Conservation (phyloP, 2,797 vertebrate species). For the Limosa lapponica region DNA sequence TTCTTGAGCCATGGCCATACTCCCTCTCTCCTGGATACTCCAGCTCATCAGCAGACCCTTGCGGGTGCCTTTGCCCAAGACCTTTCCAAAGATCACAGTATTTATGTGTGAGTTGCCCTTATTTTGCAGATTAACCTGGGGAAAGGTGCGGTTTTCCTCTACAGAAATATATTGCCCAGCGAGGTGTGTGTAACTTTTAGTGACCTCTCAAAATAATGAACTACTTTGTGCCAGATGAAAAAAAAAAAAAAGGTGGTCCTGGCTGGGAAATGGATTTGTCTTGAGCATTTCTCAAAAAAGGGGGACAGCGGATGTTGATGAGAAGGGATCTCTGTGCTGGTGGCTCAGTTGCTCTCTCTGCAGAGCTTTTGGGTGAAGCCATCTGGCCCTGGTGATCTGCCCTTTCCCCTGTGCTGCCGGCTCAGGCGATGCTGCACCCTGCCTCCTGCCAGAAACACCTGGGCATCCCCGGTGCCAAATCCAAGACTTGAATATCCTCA, state of each 20-base stretch:
- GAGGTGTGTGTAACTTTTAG: background rate
- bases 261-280: background rate
- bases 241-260: accelerated
- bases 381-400: background rate
- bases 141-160: background rate
- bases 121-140: background rate
- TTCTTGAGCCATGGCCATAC: background rate
- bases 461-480: background rate
- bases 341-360: background rate
- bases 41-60: background rate
- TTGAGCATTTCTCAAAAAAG: background rate
- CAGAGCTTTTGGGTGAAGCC: background rate
- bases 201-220: background rate
- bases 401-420: background rate
- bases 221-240: background rate
- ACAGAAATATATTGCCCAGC: background rate
- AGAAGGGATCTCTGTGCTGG: accelerated
- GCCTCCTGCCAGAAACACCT: background rate
- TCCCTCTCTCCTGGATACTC: background rate
- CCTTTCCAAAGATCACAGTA: background rate
- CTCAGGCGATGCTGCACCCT: background rate
- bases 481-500: background rate
- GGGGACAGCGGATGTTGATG: background rate
- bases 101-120: background rate
- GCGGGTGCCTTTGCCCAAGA: background rate